Evolutionary conservation across 2,888 invertebrate species (phyloP).

Genomic region (Caenorhabditis sp.): DNA sequence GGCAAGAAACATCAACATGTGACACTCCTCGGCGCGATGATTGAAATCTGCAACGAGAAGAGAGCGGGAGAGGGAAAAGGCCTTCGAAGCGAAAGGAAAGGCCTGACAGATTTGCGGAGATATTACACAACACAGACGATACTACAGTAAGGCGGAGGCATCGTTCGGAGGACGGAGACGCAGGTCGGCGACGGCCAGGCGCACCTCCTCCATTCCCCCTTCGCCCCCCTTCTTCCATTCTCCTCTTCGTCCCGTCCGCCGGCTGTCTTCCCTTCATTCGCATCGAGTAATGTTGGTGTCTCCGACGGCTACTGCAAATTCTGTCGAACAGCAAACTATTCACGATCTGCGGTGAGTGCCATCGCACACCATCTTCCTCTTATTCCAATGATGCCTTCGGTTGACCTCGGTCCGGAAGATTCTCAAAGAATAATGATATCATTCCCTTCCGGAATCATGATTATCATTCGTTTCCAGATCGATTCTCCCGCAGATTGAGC

Average conservation of each 20-base stretch:
- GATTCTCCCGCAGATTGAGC: slow-evolving; percentile 60
- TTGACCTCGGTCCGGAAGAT: no score
- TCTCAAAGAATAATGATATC: no score
- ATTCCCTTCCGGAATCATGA: no score
- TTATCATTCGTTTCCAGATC: slow-evolving; percentile 60
- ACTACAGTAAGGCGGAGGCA: slow-evolving; percentile 50
- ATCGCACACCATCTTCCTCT: no score
- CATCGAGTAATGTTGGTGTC: slow-evolving; percentile 57
- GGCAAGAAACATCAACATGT: slow-evolving; percentile 6
- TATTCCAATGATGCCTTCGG: no score
- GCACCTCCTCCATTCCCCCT: not conserved
- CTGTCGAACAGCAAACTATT: slow-evolving; percentile 56
- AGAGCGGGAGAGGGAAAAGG: slow-evolving; percentile 2
- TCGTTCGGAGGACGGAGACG: not conserved
- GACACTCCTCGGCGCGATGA: slow-evolving; percentile 3
- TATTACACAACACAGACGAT: slow-evolving; percentile 59
- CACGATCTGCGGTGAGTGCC: slow-evolving; percentile 60
- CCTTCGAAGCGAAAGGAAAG: slow-evolving; percentile 3
- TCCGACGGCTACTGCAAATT: slow-evolving; percentile 47
- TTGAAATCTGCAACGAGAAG: slow-evolving; percentile 21
- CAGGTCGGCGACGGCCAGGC: no score
- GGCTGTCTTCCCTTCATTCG: slow-evolving; percentile 4
- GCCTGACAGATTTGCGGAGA: slow-evolving; percentile 52
- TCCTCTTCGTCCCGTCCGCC: slow-evolving; percentile 14
- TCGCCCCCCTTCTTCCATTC: slow-evolving; percentile 3